Base-by-base conservation (phyloP, 2,888 invertebrate species). In the Pseudococcus jackbeardsleyi region DNA sequence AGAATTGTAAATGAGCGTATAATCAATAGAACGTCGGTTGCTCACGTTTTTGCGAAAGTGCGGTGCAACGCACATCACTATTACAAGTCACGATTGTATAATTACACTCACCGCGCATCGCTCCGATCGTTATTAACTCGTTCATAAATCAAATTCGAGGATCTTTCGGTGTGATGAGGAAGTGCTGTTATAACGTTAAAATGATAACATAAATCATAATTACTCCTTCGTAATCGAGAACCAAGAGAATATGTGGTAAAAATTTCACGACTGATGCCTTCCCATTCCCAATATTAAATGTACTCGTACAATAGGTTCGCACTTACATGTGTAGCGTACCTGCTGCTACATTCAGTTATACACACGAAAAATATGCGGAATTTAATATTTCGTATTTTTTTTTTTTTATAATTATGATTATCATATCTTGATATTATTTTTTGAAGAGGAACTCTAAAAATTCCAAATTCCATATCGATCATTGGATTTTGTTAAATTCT, bases 21-120 rank as follows among this genome's bases (percentile, higher is more conserved):
- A 79, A 79, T 79, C 39, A 79, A 42, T 79, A 79, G 22, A 79
- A 79, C 39, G 79, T 42, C 79, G 79, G 79, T 19, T 42, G 79
- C 79, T 79, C 79, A 79, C 79, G 79, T 79, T 79, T 79, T 79
- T 79, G 79, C 79, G 79, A 79, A 79, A 79, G 79, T 79, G n/a
- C 42, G 79, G 42, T 79, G 79, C 79, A 79, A 42, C 79, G 79
- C 79, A 42, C 79, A 79, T 79, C 79, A 79, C 79, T 79, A 42
- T 42, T 79, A 79, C 79, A 42, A 79, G 79, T 79, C 79, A 79
- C 79, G 79, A 42, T 79, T 42, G 79, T 79, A 79, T 79, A 79
- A 79, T 79, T 79, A 79, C 79, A 42, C 79, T 39, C 79, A 42
- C 79, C 79, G 79, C 42, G 79, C 79, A 42, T 26, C 84, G 84